Evolutionary conservation across 2,113 vertebrate species (phyloP).

Genomic region (Callocephalon fimbriatum): DNA sequence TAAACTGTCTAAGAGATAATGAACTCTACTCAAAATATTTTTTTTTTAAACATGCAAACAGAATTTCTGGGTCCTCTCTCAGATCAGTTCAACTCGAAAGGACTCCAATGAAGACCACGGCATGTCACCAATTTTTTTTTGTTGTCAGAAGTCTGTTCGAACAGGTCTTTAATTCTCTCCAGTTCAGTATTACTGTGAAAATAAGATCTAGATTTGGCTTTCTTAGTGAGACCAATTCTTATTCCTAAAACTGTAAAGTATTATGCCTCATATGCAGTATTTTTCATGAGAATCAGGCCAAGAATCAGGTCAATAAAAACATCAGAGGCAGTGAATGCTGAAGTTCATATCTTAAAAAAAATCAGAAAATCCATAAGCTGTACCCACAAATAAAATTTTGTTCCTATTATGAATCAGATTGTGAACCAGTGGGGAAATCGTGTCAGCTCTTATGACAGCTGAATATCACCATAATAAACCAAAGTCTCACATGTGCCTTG

Average conservation of each 20-base stretch:
- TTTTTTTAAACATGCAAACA: neutral
- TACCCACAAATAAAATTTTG: neutral
- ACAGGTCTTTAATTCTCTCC: neutral
- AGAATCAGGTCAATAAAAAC: neutral
- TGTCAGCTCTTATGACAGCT: neutral
- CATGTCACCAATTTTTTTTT: neutral
- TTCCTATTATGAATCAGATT: neutral
- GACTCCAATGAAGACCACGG: neutral
- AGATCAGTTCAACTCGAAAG: neutral
- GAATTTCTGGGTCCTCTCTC: neutral
- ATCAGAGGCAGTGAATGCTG: neutral
- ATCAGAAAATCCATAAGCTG: neutral
- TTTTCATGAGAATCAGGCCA: neutral
- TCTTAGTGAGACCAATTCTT: neutral
- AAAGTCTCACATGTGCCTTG: neutral
- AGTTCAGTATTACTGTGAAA: neutral
- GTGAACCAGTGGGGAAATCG: neutral
- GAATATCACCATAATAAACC: neutral
- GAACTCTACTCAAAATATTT: neutral
- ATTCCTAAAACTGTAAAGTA: neutral
- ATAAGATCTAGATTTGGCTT: neutral
- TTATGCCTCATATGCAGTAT: neutral
- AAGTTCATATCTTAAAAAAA: neutral
- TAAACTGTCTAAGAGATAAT: neutral
- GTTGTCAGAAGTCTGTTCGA: neutral